Conservation (phyloP, 2,797 vertebrate species). For the Microcaecilia unicolor region DNA sequence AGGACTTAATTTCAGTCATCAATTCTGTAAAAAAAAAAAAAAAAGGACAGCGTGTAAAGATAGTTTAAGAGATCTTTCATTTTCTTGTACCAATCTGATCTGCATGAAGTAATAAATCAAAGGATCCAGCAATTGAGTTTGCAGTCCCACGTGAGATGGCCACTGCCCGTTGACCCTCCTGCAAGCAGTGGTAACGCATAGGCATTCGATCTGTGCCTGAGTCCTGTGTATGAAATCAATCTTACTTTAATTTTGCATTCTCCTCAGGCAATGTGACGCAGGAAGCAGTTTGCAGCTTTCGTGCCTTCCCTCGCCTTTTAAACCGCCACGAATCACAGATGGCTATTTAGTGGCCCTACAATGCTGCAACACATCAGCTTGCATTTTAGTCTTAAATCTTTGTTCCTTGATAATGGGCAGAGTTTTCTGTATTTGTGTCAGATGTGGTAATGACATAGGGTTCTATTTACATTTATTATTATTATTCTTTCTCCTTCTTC, state of each 20-base stretch:
- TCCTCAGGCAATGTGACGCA: constrained; percentile 79
- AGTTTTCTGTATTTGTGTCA: constrained; percentile 57
- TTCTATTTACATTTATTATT: constrained; percentile 59
- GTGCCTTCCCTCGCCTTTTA: constrained; percentile 96
- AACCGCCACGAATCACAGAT: constrained; percentile 94
- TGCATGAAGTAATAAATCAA: constrained; percentile 30
- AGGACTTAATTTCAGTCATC: constrained; percentile 37
- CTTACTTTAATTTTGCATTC: constrained; percentile 78
- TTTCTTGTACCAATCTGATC: constrained; percentile 23
- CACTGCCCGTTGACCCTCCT: constrained; percentile 33
- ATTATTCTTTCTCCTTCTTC: not conserved
- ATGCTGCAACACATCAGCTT: constrained; percentile 97
- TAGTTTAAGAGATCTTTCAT: constrained; percentile 24
- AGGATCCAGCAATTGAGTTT: constrained; percentile 33
- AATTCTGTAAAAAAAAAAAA: constrained; percentile 16
- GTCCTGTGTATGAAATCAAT: constrained; percentile 61
- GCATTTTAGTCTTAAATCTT: constrained; percentile 72
- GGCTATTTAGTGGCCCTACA: constrained; percentile 98
- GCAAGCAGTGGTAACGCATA: constrained; percentile 36
- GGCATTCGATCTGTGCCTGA: constrained; percentile 45
- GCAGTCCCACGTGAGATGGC: constrained; percentile 28
- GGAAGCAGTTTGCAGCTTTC: constrained; percentile 83
- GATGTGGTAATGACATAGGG: constrained; percentile 55
- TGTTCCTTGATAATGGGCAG: constrained; percentile 60
- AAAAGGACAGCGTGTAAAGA: constrained; percentile 25